These are phyloP conservation scores for Sylvilagus bachmani DNA, from an alignment of 2,113 vertebrate species.

Conservation along the genomic window DNA sequence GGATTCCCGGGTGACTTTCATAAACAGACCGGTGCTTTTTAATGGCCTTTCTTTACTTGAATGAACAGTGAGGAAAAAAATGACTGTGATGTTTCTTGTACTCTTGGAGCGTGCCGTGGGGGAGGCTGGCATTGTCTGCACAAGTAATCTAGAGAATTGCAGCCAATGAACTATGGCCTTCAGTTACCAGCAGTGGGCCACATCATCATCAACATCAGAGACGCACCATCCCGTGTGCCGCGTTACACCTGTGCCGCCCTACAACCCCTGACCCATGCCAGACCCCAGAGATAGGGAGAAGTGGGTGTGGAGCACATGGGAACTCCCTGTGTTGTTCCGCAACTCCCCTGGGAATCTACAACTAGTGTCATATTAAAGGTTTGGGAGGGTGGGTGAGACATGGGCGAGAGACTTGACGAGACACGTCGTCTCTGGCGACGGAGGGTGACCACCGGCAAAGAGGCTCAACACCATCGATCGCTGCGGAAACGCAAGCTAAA, in stretches of 20 bases:
- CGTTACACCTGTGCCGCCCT: neutral
- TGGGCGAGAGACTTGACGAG: neutral
- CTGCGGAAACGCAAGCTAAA: neutral
- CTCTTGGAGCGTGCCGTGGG: neutral
- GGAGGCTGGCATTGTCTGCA: neutral
- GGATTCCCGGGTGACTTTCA: neutral
- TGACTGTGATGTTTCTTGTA: neutral
- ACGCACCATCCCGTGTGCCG: neutral
- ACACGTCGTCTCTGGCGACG: neutral
- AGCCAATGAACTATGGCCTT: neutral
- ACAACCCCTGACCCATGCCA: neutral
- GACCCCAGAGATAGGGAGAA: neutral
- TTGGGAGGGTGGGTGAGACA: neutral
- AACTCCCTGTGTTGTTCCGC: neutral
- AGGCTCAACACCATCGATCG: too few species aligned
- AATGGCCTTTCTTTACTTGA: neutral
- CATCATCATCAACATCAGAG: neutral
- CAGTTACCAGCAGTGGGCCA: neutral
- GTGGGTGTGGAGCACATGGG: neutral
- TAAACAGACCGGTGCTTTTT: neutral
- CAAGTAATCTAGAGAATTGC: neutral
- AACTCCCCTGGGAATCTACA: constrained; percentile 37
- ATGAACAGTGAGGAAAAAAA: neutral
- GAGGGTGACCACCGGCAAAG: neutral
- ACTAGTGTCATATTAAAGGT: neutral